Evolutionary conservation across 92 coral and sea anemone genomes (phyloP), one percentile per base, ranked within the genome.

Genomic region (Palythoa grandis): DNA sequence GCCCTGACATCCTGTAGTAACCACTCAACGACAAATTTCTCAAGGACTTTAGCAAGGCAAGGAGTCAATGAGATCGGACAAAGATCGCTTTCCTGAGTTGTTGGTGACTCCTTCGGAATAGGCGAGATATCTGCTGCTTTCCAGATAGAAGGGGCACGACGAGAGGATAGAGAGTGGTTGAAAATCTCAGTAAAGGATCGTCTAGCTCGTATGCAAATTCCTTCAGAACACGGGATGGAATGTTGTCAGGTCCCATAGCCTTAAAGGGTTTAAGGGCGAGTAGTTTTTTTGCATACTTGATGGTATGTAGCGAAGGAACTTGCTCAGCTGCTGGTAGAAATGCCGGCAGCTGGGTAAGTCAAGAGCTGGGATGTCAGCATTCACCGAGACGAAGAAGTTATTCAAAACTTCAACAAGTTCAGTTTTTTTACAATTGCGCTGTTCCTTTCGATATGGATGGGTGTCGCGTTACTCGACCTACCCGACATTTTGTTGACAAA

Each of bases 321-420:
- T 65, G 11, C 19, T 82, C 86, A 65, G 76, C 20, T 50, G 76
- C 20, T 66, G 86, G 76, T 65, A 82, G 70, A 82, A 82, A 66
- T 50, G 86, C 76, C 39, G 86, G 86, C 13, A 68, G 65, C 24
- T 40, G n/a, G 40, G n/a, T 52, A 24, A 22, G 77, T 82, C 86
- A 69, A 82, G 17, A 19, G 77, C 25, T 48, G 86, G 74, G 29
- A 82, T 82, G 24, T 82, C 86, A 16, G 38, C 74, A 82, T 35
- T 68, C 57, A 82, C 63, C 5, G 63, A 67, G 9, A 22, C n/a
- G 72, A 67, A 82, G 63, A 29, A 29, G 35, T 22, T 29, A 2
- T 68, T 68, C n/a, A 68, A 29, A 68, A 13, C 40, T 35, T 65
- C 35, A 29, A 2, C 77, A 29, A 35, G 25, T 65, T 82, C 86